Evolutionary conservation across 2,113 vertebrate genomes (phyloP).

Genomic region (Cyanoderma ruficeps): DNA sequence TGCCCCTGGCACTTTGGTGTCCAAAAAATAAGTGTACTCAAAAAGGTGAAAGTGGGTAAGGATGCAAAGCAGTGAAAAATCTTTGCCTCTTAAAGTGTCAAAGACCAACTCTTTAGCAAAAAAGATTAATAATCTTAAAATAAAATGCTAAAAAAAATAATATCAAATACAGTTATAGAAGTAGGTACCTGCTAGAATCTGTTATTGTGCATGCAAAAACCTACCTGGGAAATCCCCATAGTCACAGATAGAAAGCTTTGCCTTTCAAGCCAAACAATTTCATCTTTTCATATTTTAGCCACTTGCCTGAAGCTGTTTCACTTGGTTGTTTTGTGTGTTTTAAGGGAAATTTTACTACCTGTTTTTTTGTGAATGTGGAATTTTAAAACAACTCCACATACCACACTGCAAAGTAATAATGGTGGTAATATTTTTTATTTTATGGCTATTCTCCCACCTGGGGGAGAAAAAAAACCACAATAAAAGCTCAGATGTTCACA

Average conservation of each 20-base stretch:
- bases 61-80: accelerated
- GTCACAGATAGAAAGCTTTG: background rate
- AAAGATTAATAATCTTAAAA: background rate
- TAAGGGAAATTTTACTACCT: background rate
- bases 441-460: background rate
- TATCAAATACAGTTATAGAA: background rate
- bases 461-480: background rate
- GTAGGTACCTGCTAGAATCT: background rate
- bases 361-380: background rate
- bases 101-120: background rate
- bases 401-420: background rate
- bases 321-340: background rate
- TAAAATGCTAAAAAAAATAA: background rate
- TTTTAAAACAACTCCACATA: background rate
- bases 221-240: background rate
- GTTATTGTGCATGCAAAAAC: background rate
- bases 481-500: background rate
- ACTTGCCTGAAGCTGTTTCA: background rate
- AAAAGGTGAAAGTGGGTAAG: background rate
- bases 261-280: background rate
- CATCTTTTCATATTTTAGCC: background rate
- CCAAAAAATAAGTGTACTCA: background rate
- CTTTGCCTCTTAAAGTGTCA: background rate
- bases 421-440: background rate
- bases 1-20: background rate